A percentile compares a stretch with the other conserved stretches of the same genome.
phyloP scores from a whole-genome alignment of 2,113 vertebrate genomes.

The Hiodon alosoides region DNA sequence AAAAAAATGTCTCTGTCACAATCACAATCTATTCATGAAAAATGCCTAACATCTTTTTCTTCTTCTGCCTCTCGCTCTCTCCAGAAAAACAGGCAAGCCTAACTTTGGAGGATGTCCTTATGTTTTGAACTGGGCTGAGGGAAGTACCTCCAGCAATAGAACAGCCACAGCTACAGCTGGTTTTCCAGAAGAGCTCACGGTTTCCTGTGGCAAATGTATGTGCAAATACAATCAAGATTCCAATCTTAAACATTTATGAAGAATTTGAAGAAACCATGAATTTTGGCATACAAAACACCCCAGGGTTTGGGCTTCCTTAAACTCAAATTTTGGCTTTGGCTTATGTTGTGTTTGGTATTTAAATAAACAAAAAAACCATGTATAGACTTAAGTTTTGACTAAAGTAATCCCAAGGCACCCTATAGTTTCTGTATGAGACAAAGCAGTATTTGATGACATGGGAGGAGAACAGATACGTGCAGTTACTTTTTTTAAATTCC shows the following conservation, averaged over 20 bases:
- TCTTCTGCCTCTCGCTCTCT: neutral
- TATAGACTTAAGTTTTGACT: too few relatives aligned
- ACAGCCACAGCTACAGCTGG: slow-evolving; percentile 16
- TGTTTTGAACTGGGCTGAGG: slow-evolving; percentile 20
- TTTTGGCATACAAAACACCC: slow-evolving; percentile 7
- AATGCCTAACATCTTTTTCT: slow-evolving; percentile 1
- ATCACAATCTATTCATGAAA: neutral
- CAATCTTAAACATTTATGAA: slow-evolving; percentile 19
- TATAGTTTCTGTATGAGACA: too few relatives aligned
- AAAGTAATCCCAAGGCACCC: too few relatives aligned
- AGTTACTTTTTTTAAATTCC: too few relatives aligned
- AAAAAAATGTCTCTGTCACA: neutral
- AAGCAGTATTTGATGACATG: too few relatives aligned
- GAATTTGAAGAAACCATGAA: slow-evolving; percentile 24
- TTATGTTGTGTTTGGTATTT: neutral
- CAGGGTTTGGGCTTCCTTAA: slow-evolving; percentile 13
- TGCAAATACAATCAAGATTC: slow-evolving; percentile 24
- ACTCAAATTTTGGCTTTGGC: neutral
- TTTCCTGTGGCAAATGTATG: slow-evolving; percentile 27
- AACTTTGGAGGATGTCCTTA: slow-evolving; percentile 20
- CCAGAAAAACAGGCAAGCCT: slow-evolving; percentile 9
- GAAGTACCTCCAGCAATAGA: slow-evolving; percentile 20
- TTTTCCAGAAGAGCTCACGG: slow-evolving; percentile 6
- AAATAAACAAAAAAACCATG: too few relatives aligned
- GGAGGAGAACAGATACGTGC: too few relatives aligned